phyloP scores from a whole-genome alignment of 2,113 vertebrate species.

The Scatophagus argus region DNA sequence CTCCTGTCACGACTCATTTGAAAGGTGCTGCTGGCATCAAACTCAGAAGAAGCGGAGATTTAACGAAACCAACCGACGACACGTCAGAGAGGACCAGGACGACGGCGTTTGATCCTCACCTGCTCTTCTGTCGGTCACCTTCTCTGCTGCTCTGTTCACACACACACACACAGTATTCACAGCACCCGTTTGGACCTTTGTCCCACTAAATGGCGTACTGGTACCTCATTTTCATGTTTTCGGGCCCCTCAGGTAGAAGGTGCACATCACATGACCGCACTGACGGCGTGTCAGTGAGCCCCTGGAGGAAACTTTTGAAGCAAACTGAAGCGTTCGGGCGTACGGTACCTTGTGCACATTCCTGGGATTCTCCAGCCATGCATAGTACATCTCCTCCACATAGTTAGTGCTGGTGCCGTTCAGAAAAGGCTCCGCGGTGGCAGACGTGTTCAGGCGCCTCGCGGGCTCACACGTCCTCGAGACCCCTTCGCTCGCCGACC shows the following conservation, averaged over 20 bases:
- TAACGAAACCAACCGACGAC: too few relatives aligned
- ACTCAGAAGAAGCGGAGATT: too few relatives aligned
- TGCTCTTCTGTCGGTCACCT: not conserved
- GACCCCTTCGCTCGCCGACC: conserved; percentile 72
- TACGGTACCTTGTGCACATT: conserved; percentile 93
- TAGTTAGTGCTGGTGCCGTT: conserved; percentile 96
- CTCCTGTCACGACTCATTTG: too few relatives aligned
- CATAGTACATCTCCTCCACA: conserved; percentile 96
- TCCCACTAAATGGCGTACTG: not conserved
- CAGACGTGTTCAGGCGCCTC: conserved; percentile 85
- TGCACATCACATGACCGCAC: too few relatives aligned
- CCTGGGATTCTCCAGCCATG: conserved; percentile 95
- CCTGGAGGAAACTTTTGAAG: not conserved
- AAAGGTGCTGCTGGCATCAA: too few relatives aligned
- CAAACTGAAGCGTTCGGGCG: too few relatives aligned
- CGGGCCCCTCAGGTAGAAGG: not conserved
- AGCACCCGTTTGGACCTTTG: conserved; percentile 31
- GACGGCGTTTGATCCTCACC: not conserved
- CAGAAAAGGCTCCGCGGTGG: conserved; percentile 91
- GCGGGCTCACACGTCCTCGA: conserved; percentile 87
- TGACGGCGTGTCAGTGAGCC: too few relatives aligned
- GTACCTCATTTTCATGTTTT: not conserved
- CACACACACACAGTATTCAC: not conserved
- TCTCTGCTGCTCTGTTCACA: not conserved
- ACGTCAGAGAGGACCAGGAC: too few relatives aligned